A percentile compares a stretch with the other conserved stretches of the same genome.
These are phyloP conservation scores for Iselma pallidipennis DNA, from an alignment of 2,888 invertebrate species.

Conservation along the genomic window DNA sequence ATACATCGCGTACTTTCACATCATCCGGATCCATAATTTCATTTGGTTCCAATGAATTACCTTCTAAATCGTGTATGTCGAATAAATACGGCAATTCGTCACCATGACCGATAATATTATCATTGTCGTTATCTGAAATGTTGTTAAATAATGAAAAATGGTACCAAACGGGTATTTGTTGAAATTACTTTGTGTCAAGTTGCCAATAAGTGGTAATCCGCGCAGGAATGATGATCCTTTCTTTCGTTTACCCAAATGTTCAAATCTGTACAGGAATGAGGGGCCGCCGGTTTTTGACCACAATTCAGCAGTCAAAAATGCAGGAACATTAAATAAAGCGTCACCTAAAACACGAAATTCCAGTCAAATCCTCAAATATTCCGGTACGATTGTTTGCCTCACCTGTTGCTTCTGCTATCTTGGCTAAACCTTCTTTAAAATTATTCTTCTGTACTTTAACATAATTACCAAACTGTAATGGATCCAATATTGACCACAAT, in stretches of 20 bases:
- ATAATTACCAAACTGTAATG: slow-evolving; percentile 49
- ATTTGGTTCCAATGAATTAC: slow-evolving; percentile 57
- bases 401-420: slow-evolving; percentile 66
- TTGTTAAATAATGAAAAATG: slow-evolving; percentile 5
- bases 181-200: slow-evolving; percentile 40
- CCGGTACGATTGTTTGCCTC: too few relatives aligned
- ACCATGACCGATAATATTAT: slow-evolving; percentile 65
- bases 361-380: too few relatives aligned
- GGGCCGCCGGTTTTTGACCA: slow-evolving; percentile 68
- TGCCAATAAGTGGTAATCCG: slow-evolving; percentile 67
- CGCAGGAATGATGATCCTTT: slow-evolving; percentile 68
- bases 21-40: slow-evolving; percentile 60
- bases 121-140: slow-evolving; percentile 26
- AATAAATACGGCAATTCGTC: slow-evolving; percentile 76
- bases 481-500: slow-evolving; percentile 30
- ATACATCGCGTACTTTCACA: slow-evolving; percentile 65
- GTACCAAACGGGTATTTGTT: too few relatives aligned
- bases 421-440: slow-evolving; percentile 57
- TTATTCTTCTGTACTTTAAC: slow-evolving; percentile 43
- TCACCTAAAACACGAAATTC: slow-evolving; percentile 68
- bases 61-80: slow-evolving; percentile 65
- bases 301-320: slow-evolving; percentile 69
- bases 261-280: slow-evolving; percentile 76
- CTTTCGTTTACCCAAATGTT: slow-evolving; percentile 67
- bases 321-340: slow-evolving; percentile 77